Evolutionary conservation across 1,140 invertebrate species (phyloP).

Genomic region (Atopsyche davidsoni): DNA sequence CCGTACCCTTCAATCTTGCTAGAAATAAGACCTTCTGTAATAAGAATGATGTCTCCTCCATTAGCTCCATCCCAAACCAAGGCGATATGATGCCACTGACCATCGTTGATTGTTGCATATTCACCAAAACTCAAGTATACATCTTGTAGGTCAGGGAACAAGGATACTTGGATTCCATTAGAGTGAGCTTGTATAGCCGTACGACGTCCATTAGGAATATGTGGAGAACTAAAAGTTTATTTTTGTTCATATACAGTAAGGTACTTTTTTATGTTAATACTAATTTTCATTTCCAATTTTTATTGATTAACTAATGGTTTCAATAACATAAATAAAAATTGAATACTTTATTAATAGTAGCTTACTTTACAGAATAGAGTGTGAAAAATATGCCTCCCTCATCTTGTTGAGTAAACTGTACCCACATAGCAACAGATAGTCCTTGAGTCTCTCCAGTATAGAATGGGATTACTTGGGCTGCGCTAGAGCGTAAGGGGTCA

Average conservation of each 20-base stretch:
- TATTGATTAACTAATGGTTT: neutral
- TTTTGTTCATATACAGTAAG: neutral
- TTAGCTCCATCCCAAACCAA: constrained; percentile 86
- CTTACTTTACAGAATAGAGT: constrained; percentile 77
- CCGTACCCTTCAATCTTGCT: constrained; percentile 83
- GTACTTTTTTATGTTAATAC: neutral
- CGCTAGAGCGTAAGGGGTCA: constrained; percentile 80
- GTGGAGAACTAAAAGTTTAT: constrained; percentile 58
- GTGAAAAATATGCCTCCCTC: constrained; percentile 91
- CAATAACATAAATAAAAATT: constrained; percentile 7
- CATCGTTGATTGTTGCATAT: constrained; percentile 90
- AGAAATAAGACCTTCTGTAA: constrained; percentile 89
- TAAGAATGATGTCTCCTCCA: constrained; percentile 76
- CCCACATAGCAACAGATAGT: constrained; percentile 91
- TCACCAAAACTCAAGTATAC: constrained; percentile 87
- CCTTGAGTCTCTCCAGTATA: constrained; percentile 67
- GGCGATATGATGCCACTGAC: constrained; percentile 94
- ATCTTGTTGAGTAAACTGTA: constrained; percentile 86
- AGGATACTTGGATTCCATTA: constrained; percentile 80
- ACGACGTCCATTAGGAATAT: constrained; percentile 71
- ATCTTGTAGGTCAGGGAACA: constrained; percentile 83
- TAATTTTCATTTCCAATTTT: neutral
- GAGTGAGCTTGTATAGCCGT: constrained; percentile 84
- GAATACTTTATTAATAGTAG: constrained; percentile 21
- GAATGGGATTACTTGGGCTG: constrained; percentile 86